phyloP scores from a whole-genome alignment of 2,113 vertebrate genomes.

The Miniopterus natalensis region DNA sequence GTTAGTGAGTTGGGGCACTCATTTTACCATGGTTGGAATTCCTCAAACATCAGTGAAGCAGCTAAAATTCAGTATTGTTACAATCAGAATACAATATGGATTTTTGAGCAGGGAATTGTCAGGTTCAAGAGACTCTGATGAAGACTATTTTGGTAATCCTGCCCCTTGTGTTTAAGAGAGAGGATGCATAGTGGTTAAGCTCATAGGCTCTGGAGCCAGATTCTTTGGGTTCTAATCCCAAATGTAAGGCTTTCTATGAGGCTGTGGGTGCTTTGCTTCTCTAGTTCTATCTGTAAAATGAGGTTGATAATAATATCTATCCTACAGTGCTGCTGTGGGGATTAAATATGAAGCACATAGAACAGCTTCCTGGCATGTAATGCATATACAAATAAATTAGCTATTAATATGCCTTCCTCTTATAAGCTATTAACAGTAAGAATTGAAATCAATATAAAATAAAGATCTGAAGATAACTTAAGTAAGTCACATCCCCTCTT shows the following conservation, averaged over 20 bases:
- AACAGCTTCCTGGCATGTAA: neutral
- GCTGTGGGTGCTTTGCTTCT: neutral
- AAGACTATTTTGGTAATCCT: conserved; percentile 25
- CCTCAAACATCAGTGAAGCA: conserved; percentile 4
- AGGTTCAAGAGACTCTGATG: neutral
- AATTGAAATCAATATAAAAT: conserved; percentile 46
- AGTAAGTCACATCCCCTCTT: neutral
- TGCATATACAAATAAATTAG: neutral
- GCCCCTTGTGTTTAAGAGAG: conserved; percentile 18
- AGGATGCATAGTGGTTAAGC: neutral
- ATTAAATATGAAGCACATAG: conserved; percentile 45
- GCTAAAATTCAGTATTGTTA: neutral
- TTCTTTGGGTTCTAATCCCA: neutral
- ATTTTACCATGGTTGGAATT: conserved; percentile 15
- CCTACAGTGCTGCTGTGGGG: neutral
- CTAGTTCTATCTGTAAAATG: conserved; percentile 9
- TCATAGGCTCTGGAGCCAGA: neutral
- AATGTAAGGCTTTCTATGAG: neutral
- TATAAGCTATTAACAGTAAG: conserved; percentile 24
- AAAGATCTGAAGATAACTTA: conserved; percentile 22
- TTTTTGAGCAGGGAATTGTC: neutral
- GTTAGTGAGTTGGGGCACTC: neutral
- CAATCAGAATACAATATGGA: neutral
- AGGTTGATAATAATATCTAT: neutral
- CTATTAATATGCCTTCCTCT: conserved; percentile 30